These are phyloP conservation scores for Nycticebus coucang DNA, from an alignment of 2,113 vertebrate species.

Conservation along the genomic window DNA sequence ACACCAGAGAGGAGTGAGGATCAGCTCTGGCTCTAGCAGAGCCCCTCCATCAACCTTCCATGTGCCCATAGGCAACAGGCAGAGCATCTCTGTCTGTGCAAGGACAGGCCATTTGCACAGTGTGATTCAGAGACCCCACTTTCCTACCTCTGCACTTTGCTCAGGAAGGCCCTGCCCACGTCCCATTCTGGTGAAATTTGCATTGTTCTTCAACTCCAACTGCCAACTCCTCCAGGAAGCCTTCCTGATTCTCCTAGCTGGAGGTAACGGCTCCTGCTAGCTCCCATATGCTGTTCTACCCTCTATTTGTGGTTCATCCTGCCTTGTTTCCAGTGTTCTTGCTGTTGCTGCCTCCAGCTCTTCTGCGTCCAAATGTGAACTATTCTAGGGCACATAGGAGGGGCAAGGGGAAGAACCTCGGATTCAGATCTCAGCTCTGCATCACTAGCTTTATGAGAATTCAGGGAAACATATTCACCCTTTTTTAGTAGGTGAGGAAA, in stretches of 20 bases:
- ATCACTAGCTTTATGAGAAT: neutral
- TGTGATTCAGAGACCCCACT: neutral
- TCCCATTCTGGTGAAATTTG: neutral
- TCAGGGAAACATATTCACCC: neutral
- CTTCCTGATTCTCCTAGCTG: neutral
- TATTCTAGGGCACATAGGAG: neutral
- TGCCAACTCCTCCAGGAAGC: neutral
- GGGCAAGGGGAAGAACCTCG: neutral
- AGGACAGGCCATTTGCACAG: neutral
- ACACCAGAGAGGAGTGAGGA: neutral
- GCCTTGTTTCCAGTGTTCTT: neutral
- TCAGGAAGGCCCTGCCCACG: neutral
- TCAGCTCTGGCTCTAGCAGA: neutral
- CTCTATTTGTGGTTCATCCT: neutral
- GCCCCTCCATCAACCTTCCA: neutral
- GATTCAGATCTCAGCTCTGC: neutral
- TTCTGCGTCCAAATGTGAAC: neutral
- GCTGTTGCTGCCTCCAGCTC: neutral
- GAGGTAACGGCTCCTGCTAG: neutral
- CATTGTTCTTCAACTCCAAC: neutral
- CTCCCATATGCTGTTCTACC: neutral
- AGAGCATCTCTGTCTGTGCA: neutral
- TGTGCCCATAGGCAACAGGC: neutral
- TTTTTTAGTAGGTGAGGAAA: slow-evolving; percentile 9
- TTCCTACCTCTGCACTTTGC: neutral